Base-by-base conservation (phyloP, 1,140 invertebrate species). In the Phortica variegata region DNA sequence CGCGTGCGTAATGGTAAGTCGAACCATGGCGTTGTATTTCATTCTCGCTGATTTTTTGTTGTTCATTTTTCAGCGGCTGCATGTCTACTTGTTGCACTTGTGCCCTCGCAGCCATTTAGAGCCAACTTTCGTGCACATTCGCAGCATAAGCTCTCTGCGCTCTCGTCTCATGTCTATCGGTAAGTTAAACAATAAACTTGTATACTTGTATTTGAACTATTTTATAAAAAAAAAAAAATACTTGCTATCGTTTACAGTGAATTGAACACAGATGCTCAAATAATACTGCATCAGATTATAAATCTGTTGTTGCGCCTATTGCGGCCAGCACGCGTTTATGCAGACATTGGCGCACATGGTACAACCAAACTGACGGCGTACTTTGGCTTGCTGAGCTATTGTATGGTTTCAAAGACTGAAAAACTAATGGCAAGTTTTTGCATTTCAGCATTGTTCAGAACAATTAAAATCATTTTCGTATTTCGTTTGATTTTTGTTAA, bases 341-440 rank as follows among this genome's bases (percentile, higher is more conserved):
- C 87, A 1, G 88, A 93, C 73, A 88, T 89, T 60, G 85, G 82
- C 42, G 84, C 86, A 8, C 91, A 95, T 73, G 91, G 92, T 36
- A 91, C 91, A 5, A 89, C 89, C 75, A 95, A 95, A 78, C 80
- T 97, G 41, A 92, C 91, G 19, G 89, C 91, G 37, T 95, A 94
- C 77, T 95, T 95, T 77, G 87, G 90, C 39, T 82, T 95, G 13
- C 84, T 95, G 78, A 89, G 89, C 31, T 94, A 93, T 70, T 95
- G 91, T 77, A 86, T 93, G 55, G 83, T 95, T 53, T 90, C 90
- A 37, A 87, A 87, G 61, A 87, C 86, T 48, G 93, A 97, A 78
- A 96, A 95, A 78, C 79, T 94, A 40, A 91, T 95, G 91, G 91
- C 94, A 77, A 80, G 48, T 69, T 58, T n/a, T 52, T 36, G 15